A percentile compares a stretch with the other conserved stretches of the same genome.
These are phyloP conservation scores for Sorex araneus DNA, from an alignment of 2,113 vertebrate species.

Conservation along the genomic window DNA sequence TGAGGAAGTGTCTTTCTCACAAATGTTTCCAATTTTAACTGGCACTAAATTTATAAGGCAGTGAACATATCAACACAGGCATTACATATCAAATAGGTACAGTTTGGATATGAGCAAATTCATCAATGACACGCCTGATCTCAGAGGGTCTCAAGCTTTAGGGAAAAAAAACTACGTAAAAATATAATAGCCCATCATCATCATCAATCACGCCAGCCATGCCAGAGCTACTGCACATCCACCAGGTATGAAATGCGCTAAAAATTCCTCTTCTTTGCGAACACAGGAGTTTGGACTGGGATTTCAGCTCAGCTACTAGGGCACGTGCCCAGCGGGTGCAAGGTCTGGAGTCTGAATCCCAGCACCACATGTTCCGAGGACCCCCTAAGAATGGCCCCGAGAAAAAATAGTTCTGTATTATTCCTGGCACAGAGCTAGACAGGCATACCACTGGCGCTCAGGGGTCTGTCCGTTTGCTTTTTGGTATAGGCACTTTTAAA, in stretches of 20 bases:
- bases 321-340: no score
- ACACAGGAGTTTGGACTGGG: not conserved
- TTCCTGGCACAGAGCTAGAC: no score
- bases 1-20: not conserved
- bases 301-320: no score
- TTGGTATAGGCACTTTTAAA: not conserved
- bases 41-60: conserved; percentile 15
- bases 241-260: not conserved
- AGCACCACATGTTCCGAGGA: no score
- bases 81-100: not conserved
- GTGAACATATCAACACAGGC: conserved; percentile 8
- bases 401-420: no score
- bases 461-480: not conserved
- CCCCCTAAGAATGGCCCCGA: no score
- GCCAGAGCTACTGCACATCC: not conserved
- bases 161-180: conserved; percentile 47
- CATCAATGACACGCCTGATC: not conserved
- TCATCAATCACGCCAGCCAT: conserved; percentile 36
- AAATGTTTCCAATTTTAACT: conserved; percentile 51
- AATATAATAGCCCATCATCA: not conserved
- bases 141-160: not conserved
- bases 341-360: no score
- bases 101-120: conserved; percentile 42
- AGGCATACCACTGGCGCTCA: no score
- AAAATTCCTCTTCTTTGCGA: conserved; percentile 43